Percentiles rank a stretch among this genome's conserved stretches.
Conservation (phyloP, 2,113 vertebrate species). For the Collichthys lucidus region DNA sequence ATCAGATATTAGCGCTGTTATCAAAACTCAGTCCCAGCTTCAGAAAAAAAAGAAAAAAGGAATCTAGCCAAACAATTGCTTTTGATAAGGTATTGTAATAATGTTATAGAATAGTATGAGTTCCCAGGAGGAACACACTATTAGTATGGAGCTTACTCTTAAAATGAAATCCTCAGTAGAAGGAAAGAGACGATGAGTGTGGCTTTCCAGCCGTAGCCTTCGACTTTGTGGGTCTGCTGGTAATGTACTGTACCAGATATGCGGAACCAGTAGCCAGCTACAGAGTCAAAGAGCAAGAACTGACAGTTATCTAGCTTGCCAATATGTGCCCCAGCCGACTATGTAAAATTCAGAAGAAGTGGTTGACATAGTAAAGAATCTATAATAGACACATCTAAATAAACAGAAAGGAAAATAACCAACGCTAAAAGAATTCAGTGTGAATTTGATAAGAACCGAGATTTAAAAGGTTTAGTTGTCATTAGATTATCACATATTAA, state of each 20-base stretch:
- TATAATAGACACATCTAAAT: not conserved
- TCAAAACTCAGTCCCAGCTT: not conserved
- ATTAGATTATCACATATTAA: not conserved
- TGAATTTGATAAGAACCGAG: not conserved
- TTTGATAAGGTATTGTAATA: not conserved
- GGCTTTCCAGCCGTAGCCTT: not conserved
- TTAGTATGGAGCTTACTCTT: not conserved
- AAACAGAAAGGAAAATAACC: not conserved
- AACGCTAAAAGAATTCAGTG: not conserved
- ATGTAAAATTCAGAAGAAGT: slow-evolving; percentile 15
- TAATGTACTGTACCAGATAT: slow-evolving; percentile 5
- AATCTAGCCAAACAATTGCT: not conserved
- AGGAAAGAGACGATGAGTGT: not conserved
- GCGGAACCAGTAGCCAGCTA: not conserved
- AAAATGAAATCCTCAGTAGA: slow-evolving; percentile 2
- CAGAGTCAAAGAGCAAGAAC: not conserved
- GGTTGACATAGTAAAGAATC: not conserved
- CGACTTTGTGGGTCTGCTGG: not conserved
- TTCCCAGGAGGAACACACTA: not conserved
- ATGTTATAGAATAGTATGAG: not conserved
- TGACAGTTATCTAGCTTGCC: not conserved
- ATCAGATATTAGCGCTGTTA: not conserved
- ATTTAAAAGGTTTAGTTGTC: not conserved
- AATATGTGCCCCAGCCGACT: not conserved
- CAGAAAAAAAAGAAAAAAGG: not conserved